phyloP scores from a whole-genome alignment of 2,797 vertebrate species.

The Helicolenus hilgendorfi region DNA sequence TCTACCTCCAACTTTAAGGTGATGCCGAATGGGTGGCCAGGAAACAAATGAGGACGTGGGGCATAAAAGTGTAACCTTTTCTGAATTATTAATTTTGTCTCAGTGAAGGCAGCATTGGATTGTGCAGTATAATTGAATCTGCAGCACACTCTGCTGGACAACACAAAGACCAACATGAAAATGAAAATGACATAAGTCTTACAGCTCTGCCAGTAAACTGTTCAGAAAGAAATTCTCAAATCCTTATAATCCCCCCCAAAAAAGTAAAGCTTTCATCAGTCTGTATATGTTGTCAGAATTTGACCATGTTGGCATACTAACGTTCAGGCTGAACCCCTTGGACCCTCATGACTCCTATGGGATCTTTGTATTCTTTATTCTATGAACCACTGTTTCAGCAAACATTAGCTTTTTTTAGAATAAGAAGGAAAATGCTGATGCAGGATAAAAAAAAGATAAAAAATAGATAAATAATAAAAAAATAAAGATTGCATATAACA shows the following conservation, averaged over 20 bases:
- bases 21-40: not conserved
- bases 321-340: not conserved
- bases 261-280: not conserved
- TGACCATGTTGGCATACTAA: not conserved
- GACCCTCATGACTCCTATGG: not conserved
- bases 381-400: not conserved
- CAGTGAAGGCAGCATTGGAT: not conserved
- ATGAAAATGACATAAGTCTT: not conserved
- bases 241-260: not conserved
- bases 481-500: not conserved
- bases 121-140: not conserved
- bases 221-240: not conserved
- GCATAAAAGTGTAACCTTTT: not conserved
- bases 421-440: not conserved
- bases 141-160: conserved; percentile 11
- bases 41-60: not conserved
- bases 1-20: not conserved
- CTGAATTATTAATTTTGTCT: not conserved
- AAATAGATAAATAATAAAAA: too few species aligned
- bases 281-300: not conserved
- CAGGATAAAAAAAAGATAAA: not conserved
- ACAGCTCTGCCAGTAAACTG: not conserved
- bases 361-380: not conserved
- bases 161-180: not conserved
- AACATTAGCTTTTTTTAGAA: not conserved